These are phyloP conservation scores for Taurulus bubalis DNA, from an alignment of 2,113 vertebrate species.

Conservation along the genomic window DNA sequence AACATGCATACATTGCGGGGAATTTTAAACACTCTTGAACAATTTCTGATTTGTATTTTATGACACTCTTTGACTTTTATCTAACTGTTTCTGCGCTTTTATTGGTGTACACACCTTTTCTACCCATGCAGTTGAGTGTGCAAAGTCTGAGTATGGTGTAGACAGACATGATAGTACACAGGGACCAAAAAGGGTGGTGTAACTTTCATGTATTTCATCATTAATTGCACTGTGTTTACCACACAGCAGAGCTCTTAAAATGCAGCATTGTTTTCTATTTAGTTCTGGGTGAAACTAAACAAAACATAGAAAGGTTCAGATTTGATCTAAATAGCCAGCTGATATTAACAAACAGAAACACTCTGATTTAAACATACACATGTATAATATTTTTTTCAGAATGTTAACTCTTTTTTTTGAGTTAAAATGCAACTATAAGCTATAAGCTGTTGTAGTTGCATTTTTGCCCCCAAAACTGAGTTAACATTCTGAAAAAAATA, in stretches of 20 bases:
- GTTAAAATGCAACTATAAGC: no score
- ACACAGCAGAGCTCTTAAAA: neutral
- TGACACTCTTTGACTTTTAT: neutral
- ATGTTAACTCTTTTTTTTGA: no score
- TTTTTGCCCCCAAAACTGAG: no score
- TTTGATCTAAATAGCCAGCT: neutral
- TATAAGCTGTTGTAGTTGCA: no score
- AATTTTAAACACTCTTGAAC: constrained; percentile 11
- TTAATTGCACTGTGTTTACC: neutral
- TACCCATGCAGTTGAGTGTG: neutral
- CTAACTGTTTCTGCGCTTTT: constrained; percentile 4
- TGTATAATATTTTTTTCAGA: no score
- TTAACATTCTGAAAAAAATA: no score
- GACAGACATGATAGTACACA: neutral
- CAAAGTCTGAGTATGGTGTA: constrained; percentile 26
- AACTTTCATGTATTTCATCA: neutral
- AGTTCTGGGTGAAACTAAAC: neutral
- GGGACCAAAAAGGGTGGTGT: neutral
- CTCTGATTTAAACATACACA: neutral
- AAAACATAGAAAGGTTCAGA: neutral
- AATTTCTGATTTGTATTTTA: neutral
- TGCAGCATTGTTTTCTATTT: neutral
- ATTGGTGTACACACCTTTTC: neutral
- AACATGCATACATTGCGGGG: neutral
- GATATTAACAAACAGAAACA: neutral